Evolutionary conservation across 1,140 invertebrate species (phyloP), one percentile per base, ranked within the genome.

Genomic region (Drosophila asahinai): DNA sequence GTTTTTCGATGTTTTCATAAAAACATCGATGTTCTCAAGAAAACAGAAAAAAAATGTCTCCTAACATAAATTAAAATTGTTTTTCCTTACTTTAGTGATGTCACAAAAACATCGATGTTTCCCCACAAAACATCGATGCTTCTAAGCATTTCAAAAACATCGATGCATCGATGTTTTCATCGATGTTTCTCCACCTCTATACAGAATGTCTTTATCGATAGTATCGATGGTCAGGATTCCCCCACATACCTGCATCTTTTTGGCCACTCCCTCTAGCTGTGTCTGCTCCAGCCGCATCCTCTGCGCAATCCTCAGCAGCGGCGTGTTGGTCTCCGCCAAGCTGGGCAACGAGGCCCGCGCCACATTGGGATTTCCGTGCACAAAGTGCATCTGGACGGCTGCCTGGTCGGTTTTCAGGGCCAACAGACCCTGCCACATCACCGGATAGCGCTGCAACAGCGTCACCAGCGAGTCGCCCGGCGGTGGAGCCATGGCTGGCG

Each of bases 311-410:
- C 98, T 95, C 30, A 99, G 93, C 38, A 97, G 96, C 65, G 96
- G 95, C 17, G 97, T 96, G n/a, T 96, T 96, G 48, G 96, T 96
- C 89, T 98, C 97, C 30, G 95, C 95, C 91, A 97, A 95, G 54
- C 95, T 95, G 7, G 97, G 97, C 80, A 98, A 93, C 77, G 97
- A 97, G 63, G 96, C 96, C 40, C 95, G 95, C 0, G 97, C 97
- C 55, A 99, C 97, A 79, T 95, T 95, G 1, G 96, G 96, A 94
- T 98, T 99, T 15, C 99, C 99, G 80, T 97, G 97, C 33, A 99
- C 97, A 93, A 98, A 98, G 93, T 99, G 98, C 98, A 99, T 99
- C 94, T 99, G 98, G 11, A 99, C 98, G 22, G 97, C 97, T 5
- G 98, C 98, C 82, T 97, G 97, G 93, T 99, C 98, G 93, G 98